These are phyloP conservation scores for Drosophila mimica DNA, from an alignment of 2,888 invertebrate genomes.

Conservation along the genomic window DNA sequence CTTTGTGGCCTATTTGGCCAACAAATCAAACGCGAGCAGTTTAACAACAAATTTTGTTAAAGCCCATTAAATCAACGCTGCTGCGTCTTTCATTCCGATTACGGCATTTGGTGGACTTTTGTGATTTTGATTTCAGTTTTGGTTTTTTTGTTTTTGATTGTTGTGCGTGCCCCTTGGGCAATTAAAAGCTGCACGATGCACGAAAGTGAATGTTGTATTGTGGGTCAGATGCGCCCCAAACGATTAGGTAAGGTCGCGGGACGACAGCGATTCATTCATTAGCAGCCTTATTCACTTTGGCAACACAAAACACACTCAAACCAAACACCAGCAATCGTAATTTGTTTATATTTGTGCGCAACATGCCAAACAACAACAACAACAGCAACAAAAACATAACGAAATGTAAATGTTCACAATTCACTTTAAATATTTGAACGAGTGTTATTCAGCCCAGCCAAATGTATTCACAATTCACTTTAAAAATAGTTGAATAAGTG, in stretches of 20 bases:
- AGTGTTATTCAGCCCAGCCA: neutral
- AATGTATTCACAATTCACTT: constrained; percentile 24
- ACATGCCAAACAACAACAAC: neutral
- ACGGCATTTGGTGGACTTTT: constrained; percentile 66
- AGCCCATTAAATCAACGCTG: constrained; percentile 33
- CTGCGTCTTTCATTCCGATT: constrained; percentile 49
- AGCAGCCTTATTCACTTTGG: constrained; percentile 17
- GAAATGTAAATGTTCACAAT: constrained; percentile 15
- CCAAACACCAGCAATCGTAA: constrained; percentile 42
- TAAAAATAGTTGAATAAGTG: constrained; percentile 15
- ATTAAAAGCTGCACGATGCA: constrained; percentile 73
- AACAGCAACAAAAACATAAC: neutral
- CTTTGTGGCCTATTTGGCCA: constrained; percentile 43
- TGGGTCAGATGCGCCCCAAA: constrained; percentile 22
- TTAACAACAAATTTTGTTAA: constrained; percentile 68
- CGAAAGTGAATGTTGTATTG: constrained; percentile 71
- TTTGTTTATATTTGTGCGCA: constrained; percentile 40
- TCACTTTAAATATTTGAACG: constrained; percentile 15
- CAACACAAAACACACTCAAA: constrained; percentile 15
- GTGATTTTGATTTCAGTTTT: constrained; percentile 27
- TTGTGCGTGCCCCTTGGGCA: constrained; percentile 65
- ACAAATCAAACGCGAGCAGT: constrained; percentile 67
- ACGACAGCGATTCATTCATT: constrained; percentile 31
- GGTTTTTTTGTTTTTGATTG: constrained; percentile 10
- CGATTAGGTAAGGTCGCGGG: constrained; percentile 53